Conservation (phyloP, 2,797 vertebrate species). For the Schizopygopsis malacanthus region DNA sequence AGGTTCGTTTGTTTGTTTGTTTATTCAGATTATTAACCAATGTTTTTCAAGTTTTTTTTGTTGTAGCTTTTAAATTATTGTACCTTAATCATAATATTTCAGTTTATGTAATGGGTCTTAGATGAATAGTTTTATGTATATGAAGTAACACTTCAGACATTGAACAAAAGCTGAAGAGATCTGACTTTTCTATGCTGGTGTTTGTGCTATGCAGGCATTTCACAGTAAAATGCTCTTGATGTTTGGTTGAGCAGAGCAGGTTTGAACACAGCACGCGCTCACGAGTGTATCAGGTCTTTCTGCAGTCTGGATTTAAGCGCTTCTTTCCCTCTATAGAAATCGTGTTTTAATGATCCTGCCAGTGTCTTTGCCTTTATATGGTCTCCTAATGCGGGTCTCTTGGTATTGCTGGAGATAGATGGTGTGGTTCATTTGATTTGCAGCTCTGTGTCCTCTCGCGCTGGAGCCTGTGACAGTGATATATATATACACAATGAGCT, state of each 20-base stretch:
- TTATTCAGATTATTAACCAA: not conserved
- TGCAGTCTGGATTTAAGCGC: constrained; percentile 37
- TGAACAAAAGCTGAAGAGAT: not conserved
- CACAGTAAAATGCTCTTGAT: not conserved
- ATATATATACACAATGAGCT: constrained; percentile 4
- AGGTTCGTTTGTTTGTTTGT: not conserved
- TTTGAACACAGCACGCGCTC: not conserved
- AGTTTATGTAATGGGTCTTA: not conserved
- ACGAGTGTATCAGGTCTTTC: constrained; percentile 5
- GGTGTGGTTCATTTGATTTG: constrained; percentile 56
- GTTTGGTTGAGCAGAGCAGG: not conserved
- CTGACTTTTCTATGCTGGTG: not conserved
- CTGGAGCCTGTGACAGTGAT: constrained; percentile 28
- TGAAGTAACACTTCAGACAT: not conserved
- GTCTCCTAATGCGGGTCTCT: constrained; percentile 43
- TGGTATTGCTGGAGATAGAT: constrained; percentile 42
- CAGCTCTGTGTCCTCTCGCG: constrained; percentile 15
- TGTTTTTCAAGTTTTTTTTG: not conserved
- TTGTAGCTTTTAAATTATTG: not conserved
- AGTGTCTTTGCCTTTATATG: constrained; percentile 66
- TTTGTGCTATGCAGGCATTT: not conserved
- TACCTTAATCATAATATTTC: too few relatives aligned
- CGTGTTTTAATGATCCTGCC: constrained; percentile 52
- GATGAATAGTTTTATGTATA: not conserved
- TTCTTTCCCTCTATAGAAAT: constrained; percentile 63